These are phyloP conservation scores for Eilema griseolum DNA, from an alignment of 2,888 invertebrate genomes.

Conservation along the genomic window DNA sequence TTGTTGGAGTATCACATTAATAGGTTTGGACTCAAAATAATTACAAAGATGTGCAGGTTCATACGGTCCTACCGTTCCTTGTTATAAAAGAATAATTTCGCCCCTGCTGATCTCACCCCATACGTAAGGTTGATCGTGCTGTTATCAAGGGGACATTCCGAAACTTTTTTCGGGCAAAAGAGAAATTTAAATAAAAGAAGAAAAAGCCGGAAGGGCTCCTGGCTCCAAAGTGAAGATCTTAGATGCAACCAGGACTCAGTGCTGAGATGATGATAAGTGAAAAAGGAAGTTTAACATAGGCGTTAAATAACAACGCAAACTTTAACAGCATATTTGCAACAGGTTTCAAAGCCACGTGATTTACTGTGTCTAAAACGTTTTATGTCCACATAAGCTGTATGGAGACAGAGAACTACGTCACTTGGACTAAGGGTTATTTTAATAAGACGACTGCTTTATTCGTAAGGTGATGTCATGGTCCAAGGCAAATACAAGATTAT, in stretches of 20 bases:
- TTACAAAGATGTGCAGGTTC: background rate
- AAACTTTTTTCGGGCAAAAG: background rate
- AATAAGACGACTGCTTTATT: constrained; percentile 43
- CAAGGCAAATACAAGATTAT: constrained; percentile 18
- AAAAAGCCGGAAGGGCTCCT: background rate
- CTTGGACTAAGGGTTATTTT: constrained; percentile 53
- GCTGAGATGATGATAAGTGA: background rate
- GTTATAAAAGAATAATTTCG: no score
- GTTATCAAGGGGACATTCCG: background rate
- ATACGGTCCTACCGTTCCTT: background rate
- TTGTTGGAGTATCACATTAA: background rate
- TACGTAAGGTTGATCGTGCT: background rate
- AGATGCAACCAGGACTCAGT: background rate
- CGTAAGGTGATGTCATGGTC: constrained; percentile 46
- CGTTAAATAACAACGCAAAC: background rate
- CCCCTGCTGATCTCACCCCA: background rate
- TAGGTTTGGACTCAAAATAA: background rate
- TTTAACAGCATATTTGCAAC: background rate
- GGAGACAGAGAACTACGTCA: constrained; percentile 37
- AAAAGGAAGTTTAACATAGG: background rate
- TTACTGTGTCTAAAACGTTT: constrained; percentile 17
- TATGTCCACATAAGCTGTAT: constrained; percentile 29
- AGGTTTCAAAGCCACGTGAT: constrained; percentile 8
- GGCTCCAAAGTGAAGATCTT: background rate
- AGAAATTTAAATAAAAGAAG: background rate